phyloP scores from a whole-genome alignment of 2,113 vertebrate genomes.

The Galemys pyrenaicus region DNA sequence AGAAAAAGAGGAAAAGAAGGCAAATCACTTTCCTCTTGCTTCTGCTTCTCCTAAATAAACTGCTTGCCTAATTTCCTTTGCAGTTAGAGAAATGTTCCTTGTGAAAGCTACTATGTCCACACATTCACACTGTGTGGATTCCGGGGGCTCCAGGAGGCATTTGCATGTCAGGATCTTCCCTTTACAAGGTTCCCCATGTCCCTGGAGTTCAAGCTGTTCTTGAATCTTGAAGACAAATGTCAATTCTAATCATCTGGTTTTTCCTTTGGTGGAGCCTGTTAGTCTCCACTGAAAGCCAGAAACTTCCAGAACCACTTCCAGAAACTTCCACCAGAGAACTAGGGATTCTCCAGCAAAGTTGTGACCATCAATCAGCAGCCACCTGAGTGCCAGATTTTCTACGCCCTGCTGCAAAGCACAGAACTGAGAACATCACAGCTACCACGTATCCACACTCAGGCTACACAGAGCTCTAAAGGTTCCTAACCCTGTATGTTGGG shows the following conservation, averaged over 20 bases:
- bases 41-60: constrained; percentile 88
- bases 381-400: neutral
- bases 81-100: constrained; percentile 82
- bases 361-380: too few relatives aligned
- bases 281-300: neutral
- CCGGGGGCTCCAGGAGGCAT: neutral
- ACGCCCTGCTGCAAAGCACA: neutral
- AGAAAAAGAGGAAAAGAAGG: constrained; percentile 79
- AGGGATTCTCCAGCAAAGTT: rapidly evolving
- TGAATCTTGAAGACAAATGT: neutral
- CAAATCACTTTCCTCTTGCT: constrained; percentile 86
- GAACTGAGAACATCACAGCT: too few relatives aligned
- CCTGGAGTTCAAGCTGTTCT: neutral
- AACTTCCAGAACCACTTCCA: rapidly evolving
- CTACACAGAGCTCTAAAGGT: too few relatives aligned
- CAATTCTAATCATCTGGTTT: neutral
- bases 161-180: neutral
- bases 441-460: too few relatives aligned
- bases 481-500: neutral
- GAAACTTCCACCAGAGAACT: neutral
- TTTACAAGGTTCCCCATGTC: neutral
- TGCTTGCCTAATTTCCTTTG: constrained; percentile 89
- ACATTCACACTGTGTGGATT: constrained; percentile 25
- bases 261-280: neutral
- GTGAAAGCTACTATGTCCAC: constrained; percentile 80